Conservation (phyloP, 30 jellyfish, hydroid and myxozoan genomes). For the Aurelia aurita region DNA sequence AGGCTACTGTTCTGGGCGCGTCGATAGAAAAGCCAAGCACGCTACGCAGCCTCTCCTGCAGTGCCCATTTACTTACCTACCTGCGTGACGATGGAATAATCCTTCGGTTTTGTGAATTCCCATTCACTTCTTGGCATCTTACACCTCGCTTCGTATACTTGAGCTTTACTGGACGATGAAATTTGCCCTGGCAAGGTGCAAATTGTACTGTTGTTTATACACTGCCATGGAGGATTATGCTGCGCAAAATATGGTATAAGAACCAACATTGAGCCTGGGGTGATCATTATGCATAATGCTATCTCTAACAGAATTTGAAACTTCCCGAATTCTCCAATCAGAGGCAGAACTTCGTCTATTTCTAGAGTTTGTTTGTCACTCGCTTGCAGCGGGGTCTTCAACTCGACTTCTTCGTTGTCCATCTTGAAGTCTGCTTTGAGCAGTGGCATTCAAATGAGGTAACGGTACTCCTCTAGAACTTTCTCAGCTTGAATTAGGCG, state of each 20-base stretch:
- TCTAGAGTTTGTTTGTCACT: too few species aligned
- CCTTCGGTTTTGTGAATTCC: slow-evolving; percentile 73
- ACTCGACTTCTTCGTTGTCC: not conserved
- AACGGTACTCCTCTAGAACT: too few species aligned
- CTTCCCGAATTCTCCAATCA: slow-evolving; percentile 94
- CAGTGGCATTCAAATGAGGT: too few species aligned
- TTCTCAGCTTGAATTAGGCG: too few species aligned
- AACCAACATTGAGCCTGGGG: slow-evolving; percentile 81
- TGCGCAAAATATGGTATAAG: slow-evolving; percentile 84
- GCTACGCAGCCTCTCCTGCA: too few species aligned
- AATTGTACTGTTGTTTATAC: slow-evolving; percentile 84
- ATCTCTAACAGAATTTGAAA: slow-evolving; percentile 79
- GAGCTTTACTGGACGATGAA: not conserved
- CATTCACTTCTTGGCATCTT: slow-evolving; percentile 74
- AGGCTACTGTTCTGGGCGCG: too few species aligned
- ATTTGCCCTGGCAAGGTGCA: slow-evolving; percentile 76
- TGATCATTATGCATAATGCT: slow-evolving; percentile 72
- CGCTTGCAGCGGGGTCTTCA: not conserved
- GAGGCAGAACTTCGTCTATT: slow-evolving; percentile 80
- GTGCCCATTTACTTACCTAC: slow-evolving; percentile 18
- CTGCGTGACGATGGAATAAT: slow-evolving; percentile 78
- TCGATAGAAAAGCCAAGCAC: too few species aligned
- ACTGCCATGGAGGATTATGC: slow-evolving; percentile 94
- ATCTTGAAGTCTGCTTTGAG: too few species aligned
- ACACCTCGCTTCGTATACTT: slow-evolving; percentile 44